Percentiles rank a stretch among this genome's conserved stretches.
Evolutionary conservation across 2,797 vertebrate genomes (phyloP).

Genomic region (Nannoperca obscura): DNA sequence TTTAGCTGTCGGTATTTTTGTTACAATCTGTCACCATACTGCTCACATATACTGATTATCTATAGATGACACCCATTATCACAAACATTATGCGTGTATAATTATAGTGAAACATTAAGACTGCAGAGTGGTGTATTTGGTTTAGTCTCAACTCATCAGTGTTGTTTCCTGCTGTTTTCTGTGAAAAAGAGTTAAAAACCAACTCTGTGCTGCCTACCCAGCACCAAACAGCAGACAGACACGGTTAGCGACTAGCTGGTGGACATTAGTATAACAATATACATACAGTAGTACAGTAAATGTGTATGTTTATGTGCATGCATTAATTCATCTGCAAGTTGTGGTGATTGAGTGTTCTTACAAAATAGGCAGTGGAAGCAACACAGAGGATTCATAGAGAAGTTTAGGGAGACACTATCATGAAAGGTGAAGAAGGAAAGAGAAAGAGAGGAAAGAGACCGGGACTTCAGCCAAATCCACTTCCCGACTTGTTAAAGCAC

Average conservation of each 20-base stretch:
- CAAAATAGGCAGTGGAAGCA: background rate
- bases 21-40: background rate
- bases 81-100: conserved; percentile 9
- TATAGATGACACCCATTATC: background rate
- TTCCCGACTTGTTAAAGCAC: conserved; percentile 75
- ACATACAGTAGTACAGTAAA: background rate
- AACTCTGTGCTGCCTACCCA: background rate
- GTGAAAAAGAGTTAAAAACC: background rate
- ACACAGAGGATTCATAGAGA: background rate
- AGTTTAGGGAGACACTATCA: background rate
- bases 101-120: conserved; percentile 11
- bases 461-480: conserved; percentile 69
- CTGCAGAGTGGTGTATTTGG: background rate
- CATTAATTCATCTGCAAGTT: background rate
- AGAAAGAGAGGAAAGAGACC: conserved; percentile 41
- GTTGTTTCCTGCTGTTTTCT: conserved; percentile 8
- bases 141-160: conserved; percentile 9
- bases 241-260: background rate
- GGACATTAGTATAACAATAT: no score
- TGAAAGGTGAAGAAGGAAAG: conserved; percentile 24
- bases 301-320: background rate
- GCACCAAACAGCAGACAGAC: background rate
- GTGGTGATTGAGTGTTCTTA: background rate
- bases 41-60: background rate
- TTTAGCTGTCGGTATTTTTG: conserved; percentile 9